Base-by-base conservation (phyloP, 2,888 invertebrate genomes). In the Machimus atricapillus region DNA sequence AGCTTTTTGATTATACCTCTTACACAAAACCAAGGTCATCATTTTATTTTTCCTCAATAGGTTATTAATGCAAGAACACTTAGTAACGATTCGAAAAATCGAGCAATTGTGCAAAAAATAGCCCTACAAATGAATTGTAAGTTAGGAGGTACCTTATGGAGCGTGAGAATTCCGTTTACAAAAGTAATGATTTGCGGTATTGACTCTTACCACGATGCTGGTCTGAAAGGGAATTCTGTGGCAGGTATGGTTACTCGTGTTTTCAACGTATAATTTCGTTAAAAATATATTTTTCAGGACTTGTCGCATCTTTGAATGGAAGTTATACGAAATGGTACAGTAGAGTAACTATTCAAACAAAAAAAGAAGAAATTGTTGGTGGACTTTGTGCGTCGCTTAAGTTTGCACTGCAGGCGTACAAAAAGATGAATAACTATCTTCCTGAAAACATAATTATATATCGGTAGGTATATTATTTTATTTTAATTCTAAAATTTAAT, bases 81-180 rank as follows among this genome's bases (percentile, higher is more conserved):
- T 5, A 93, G 93, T 86, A 96, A 95, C 89, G 95, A 95, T 34
- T 92, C 94, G 12, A 97, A 96, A 91, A 92, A 97, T 78, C 94
- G 96, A 0, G 94, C 96, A 0, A 95, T 98, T 14, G 95, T 96
- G 0, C 97, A 97, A 91, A 98, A 98, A 93, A 97, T 99, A 78
- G 95, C 97, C 0, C 93, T 99, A 23, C 99, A 99, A 93, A 97
- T 99, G 89, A 98, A 98, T 91, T 98, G 98, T 91, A 99, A 99
- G 93, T 93, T 99, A 9, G 98, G 98, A 4, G 99, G 99, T 1
- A 96, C 97, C 0, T 92, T 98, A 31, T 99, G 99, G 99, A 94
- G 95, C 1, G 93, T 98, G 0, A 93, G 94, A 37, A 97, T 98
- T 87, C 98, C 98, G 0, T 94, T 96, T 91, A 94, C 95, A 90